phyloP scores from a whole-genome alignment of 2,797 vertebrate species.

The Setipinna tenuifilis region DNA sequence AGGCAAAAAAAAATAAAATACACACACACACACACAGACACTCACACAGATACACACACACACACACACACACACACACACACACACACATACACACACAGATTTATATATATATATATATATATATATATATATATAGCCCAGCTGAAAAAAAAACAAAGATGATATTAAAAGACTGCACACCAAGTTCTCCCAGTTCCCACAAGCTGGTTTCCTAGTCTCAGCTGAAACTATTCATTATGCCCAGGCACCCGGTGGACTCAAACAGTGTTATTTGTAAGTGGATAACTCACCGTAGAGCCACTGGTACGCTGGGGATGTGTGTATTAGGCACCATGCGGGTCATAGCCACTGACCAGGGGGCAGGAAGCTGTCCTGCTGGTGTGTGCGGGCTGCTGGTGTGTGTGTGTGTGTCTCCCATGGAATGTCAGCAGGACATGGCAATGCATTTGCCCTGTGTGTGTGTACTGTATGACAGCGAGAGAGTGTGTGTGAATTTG shows the following conservation, averaged over 20 bases:
- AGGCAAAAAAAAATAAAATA: background rate
- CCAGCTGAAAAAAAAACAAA: background rate
- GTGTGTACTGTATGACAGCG: background rate
- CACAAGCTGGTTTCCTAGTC: background rate
- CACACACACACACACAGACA: too few species aligned
- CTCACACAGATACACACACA: too few species aligned
- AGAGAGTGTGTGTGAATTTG: background rate
- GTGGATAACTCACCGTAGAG: too few species aligned
- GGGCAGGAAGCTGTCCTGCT: too few species aligned
- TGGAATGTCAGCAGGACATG: background rate
- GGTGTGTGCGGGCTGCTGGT: background rate
- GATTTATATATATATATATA: too few species aligned
- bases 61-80: too few species aligned
- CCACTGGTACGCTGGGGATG: background rate
- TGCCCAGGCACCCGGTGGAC: background rate
- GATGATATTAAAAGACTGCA: slow-evolving; percentile 1
- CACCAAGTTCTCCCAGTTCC: background rate
- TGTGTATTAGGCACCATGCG: background rate
- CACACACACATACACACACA: too few species aligned
- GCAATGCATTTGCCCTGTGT: background rate
- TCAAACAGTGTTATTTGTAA: too few species aligned
- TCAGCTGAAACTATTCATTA: background rate
- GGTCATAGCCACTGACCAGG: too few species aligned
- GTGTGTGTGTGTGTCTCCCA: background rate
- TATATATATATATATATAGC: too few species aligned